A percentile compares a stretch with the other conserved stretches of the same genome.
phyloP scores from a whole-genome alignment of 2,888 invertebrate species.

The Euphydryas editha region DNA sequence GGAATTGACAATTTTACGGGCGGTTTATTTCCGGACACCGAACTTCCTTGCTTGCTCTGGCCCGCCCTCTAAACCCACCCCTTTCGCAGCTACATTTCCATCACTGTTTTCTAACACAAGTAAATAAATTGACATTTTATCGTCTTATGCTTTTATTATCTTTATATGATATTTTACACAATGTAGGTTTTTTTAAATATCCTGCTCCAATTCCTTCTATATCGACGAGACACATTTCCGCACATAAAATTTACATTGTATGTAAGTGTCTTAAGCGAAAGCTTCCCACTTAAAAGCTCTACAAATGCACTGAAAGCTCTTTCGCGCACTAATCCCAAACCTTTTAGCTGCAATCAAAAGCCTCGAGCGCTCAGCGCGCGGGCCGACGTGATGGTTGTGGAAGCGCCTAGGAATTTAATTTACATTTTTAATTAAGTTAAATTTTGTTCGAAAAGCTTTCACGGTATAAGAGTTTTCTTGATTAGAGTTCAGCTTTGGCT shows the following conservation, averaged over 20 bases:
- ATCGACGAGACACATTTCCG: conserved; percentile 53
- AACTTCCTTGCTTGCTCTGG: conserved; percentile 75
- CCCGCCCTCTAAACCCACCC: conserved; percentile 57
- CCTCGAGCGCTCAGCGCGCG: conserved; percentile 70
- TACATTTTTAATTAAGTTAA: conserved; percentile 84
- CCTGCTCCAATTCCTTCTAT: conserved; percentile 29
- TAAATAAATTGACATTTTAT: conserved; percentile 31
- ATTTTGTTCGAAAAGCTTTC: conserved; percentile 84
- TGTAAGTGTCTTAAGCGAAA: conserved; percentile 83
- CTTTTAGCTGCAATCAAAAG: conserved; percentile 85
- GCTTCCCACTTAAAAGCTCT: conserved; percentile 84
- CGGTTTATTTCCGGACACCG: conserved; percentile 86
- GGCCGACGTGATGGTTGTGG: conserved; percentile 79
- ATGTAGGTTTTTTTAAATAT: conserved; percentile 1
- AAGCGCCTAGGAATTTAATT: conserved; percentile 84
- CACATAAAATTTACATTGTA: conserved; percentile 82
- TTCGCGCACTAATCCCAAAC: conserved; percentile 84
- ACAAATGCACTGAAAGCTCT: conserved; percentile 85
- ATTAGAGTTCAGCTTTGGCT: conserved; percentile 82
- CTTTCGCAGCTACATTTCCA: conserved; percentile 52
- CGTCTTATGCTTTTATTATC: conserved; percentile 16
- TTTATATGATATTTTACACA: neutral
- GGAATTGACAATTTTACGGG: conserved; percentile 89
- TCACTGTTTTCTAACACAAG: conserved; percentile 34
- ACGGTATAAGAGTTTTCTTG: conserved; percentile 83